These are phyloP conservation scores for Propsilocerus akamusi DNA, from an alignment of 1,140 invertebrate species.

Conservation along the genomic window DNA sequence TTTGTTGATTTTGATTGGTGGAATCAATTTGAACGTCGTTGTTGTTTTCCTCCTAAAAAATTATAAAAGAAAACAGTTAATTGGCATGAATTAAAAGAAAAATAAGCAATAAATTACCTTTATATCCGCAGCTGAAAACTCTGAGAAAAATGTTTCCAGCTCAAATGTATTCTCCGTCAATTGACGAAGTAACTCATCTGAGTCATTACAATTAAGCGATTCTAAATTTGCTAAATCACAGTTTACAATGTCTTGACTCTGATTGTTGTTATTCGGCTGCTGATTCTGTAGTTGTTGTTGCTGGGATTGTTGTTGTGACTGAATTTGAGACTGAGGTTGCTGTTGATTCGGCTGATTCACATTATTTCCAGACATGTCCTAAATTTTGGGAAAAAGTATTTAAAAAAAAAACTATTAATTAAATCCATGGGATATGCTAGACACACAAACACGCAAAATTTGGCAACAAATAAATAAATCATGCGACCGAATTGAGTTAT, in stretches of 20 bases:
- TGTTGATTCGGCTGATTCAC: background rate
- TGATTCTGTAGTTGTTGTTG: constrained; percentile 7
- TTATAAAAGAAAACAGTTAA: too few relatives aligned
- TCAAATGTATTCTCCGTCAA: constrained; percentile 26
- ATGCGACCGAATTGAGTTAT: too few relatives aligned
- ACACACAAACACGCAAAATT: too few relatives aligned
- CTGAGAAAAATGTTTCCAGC: constrained; percentile 31
- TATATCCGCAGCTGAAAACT: constrained; percentile 29
- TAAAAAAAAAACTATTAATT: too few relatives aligned
- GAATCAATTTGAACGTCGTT: background rate
- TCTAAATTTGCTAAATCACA: constrained; percentile 5
- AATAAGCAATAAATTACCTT: constrained; percentile 22
- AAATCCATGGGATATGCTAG: too few relatives aligned
- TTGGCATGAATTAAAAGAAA: background rate
- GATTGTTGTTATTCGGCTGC: constrained; percentile 12
- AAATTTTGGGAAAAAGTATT: too few relatives aligned
- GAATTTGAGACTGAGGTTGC: constrained; percentile 6
- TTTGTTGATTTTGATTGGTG: background rate
- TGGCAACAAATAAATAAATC: too few relatives aligned
- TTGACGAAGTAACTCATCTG: constrained; percentile 23
- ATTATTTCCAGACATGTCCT: background rate
- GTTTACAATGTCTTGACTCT: constrained; percentile 6
- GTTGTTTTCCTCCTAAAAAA: background rate
- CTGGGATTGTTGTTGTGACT: constrained; percentile 8
- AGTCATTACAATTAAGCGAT: constrained; percentile 14